A percentile compares a stretch with the other conserved stretches of the same genome.
Conservation (phyloP, 2,113 vertebrate species). For the Shinisaurus crocodilurus region DNA sequence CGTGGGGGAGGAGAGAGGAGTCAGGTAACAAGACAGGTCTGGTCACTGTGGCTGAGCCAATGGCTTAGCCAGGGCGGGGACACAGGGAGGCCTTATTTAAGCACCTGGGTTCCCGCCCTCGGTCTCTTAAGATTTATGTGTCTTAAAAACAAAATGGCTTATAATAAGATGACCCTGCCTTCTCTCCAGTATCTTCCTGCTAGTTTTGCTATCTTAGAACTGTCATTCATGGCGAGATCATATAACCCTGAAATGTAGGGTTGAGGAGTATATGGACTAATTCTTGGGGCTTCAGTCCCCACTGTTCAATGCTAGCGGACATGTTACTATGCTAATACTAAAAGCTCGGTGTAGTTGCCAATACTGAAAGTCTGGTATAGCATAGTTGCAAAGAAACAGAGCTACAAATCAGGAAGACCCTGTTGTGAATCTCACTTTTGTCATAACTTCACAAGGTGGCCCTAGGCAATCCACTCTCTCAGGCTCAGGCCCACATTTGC, state of each 20-base stretch:
- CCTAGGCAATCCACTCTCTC: neutral
- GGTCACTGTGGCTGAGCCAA: too few species aligned
- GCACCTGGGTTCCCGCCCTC: too few species aligned
- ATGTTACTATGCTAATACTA: too few species aligned
- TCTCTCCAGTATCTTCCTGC: neutral
- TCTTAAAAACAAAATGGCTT: neutral
- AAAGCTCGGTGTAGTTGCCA: too few species aligned
- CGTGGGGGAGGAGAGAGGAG: too few species aligned
- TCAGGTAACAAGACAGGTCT: too few species aligned
- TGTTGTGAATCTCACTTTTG: neutral
- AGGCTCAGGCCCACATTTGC: neutral
- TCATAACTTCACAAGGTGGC: neutral
- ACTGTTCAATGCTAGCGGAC: neutral
- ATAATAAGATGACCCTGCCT: neutral
- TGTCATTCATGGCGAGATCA: neutral
- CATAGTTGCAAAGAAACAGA: too few species aligned
- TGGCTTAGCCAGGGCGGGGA: too few species aligned
- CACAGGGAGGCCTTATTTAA: too few species aligned
- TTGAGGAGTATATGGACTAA: neutral
- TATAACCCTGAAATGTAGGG: neutral
- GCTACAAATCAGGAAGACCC: too few species aligned
- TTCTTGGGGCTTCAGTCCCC: neutral
- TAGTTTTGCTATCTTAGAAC: neutral
- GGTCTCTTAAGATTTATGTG: neutral
- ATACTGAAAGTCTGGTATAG: too few species aligned